Evolutionary conservation across 2,113 vertebrate species (phyloP).

Genomic region (Anhinga anhinga): DNA sequence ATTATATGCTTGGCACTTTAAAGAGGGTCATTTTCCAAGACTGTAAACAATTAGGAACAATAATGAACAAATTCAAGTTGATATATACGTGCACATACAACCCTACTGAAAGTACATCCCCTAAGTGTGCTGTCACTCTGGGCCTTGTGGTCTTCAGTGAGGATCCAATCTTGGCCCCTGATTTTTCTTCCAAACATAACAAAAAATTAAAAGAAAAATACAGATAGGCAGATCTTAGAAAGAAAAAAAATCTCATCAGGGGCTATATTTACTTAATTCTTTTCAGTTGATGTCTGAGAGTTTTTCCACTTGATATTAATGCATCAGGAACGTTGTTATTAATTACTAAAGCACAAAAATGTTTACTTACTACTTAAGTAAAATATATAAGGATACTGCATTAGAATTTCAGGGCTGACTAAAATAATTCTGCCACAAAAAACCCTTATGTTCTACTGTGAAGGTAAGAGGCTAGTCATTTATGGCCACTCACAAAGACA

Average conservation of each 20-base stretch:
- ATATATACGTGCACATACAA: background rate
- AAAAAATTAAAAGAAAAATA: background rate
- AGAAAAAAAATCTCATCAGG: background rate
- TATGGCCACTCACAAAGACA: background rate
- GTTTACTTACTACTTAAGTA: background rate
- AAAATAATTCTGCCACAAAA: background rate
- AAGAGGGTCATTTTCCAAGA: background rate
- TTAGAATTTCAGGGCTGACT: background rate
- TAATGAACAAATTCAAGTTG: background rate
- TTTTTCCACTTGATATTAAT: background rate
- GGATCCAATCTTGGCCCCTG: background rate
- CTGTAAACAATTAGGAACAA: background rate
- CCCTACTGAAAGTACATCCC: background rate
- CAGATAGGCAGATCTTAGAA: background rate
- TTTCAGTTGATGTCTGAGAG: background rate
- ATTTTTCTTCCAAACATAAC: background rate
- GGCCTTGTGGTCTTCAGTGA: background rate
- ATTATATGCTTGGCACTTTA: background rate
- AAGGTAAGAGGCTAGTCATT: background rate
- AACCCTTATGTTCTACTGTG: background rate
- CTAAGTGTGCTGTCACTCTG: fast-evolving
- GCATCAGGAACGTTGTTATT: background rate
- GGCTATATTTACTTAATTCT: background rate
- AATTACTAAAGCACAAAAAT: background rate
- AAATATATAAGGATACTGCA: background rate